phyloP scores from a whole-genome alignment of 2,797 vertebrate genomes.

The Gallinago solitaria region DNA sequence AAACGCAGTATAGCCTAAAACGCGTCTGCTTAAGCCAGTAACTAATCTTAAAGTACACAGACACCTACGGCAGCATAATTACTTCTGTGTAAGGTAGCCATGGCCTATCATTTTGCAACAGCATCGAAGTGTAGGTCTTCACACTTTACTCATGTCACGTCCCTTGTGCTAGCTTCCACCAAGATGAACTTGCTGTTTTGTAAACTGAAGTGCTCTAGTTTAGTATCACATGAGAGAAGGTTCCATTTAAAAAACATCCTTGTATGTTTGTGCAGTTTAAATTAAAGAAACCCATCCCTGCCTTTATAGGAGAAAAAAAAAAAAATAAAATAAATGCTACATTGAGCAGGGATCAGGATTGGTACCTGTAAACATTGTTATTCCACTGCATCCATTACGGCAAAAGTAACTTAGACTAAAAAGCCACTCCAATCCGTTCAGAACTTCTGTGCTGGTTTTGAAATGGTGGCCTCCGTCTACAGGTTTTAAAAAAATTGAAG shows the following conservation, averaged over 20 bases:
- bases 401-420: constrained; percentile 79
- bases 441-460: constrained; percentile 84
- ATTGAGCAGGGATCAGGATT: constrained; percentile 82
- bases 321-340: constrained; percentile 77
- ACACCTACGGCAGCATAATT: constrained; percentile 52
- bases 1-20: constrained; percentile 58
- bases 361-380: constrained; percentile 91
- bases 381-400: constrained; percentile 85
- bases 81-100: constrained; percentile 75
- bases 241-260: constrained; percentile 76
- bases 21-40: constrained; percentile 34
- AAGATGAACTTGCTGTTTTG: constrained; percentile 73
- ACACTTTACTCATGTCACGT: constrained; percentile 59
- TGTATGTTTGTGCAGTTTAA: constrained; percentile 83
- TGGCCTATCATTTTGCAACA: constrained; percentile 66
- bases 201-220: constrained; percentile 85
- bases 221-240: constrained; percentile 78
- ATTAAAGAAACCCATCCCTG: constrained; percentile 80
- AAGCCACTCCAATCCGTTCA: constrained; percentile 84
- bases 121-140: constrained; percentile 66
- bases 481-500: constrained; percentile 76
- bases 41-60: constrained; percentile 69
- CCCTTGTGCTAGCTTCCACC: constrained; percentile 77
- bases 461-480: constrained; percentile 78
- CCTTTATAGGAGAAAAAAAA: constrained; percentile 59